Evolutionary conservation across 2,797 vertebrate species (phyloP).

Genomic region (Hemibagrus guttatus): DNA sequence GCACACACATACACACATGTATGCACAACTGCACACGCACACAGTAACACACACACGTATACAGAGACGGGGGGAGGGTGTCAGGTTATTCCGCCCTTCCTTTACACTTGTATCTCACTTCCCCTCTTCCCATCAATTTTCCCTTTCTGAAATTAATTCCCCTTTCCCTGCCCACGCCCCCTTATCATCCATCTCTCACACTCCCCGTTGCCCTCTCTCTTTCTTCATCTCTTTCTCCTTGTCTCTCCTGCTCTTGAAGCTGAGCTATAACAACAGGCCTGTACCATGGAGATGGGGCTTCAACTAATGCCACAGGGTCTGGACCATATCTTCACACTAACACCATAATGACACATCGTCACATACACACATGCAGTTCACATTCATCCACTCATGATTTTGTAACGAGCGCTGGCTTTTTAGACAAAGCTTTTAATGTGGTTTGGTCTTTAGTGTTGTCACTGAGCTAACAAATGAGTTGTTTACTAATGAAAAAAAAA

Average conservation of each 20-base stretch:
- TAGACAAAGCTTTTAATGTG: not conserved
- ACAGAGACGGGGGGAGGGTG: not conserved
- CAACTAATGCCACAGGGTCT: slow-evolving; percentile 29
- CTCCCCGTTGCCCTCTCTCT: not conserved
- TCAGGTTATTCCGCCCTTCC: not conserved
- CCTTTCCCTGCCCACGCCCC: not conserved
- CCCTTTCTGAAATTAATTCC: slow-evolving; percentile 13
- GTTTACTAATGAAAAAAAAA: not conserved
- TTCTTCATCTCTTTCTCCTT: slow-evolving; percentile 8
- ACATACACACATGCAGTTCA: not conserved
- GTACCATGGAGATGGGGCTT: slow-evolving; percentile 39
- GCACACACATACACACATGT: slow-evolving; percentile 39
- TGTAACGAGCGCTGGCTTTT: not conserved
- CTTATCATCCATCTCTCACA: not conserved
- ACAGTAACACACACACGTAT: slow-evolving; percentile 42
- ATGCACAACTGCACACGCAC: not conserved
- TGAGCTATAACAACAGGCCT: slow-evolving; percentile 41
- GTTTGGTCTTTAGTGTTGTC: not conserved
- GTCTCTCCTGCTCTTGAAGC: not conserved
- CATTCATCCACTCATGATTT: not conserved
- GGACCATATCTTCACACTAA: slow-evolving; percentile 33
- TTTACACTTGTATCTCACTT: not conserved
- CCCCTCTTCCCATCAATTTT: not conserved
- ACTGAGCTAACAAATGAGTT: not conserved
- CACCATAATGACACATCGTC: slow-evolving; percentile 3